phyloP scores from a whole-genome alignment of 2,888 invertebrate species.

The Ommatoiulus sabulosus region DNA sequence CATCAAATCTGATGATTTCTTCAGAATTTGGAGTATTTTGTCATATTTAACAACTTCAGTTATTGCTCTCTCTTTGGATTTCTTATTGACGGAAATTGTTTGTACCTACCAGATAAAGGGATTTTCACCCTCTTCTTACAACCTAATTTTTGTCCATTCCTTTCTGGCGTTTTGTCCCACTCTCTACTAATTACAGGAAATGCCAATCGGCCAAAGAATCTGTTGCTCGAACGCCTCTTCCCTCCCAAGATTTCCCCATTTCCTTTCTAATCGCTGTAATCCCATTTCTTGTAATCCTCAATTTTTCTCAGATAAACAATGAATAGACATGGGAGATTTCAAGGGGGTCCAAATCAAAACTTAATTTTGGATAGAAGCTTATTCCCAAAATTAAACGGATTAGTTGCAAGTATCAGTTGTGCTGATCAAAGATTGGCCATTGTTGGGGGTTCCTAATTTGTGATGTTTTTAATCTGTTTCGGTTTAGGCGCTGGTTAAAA shows the following conservation, averaged over 20 bases:
- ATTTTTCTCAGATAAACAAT: not conserved
- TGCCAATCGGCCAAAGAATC: not conserved
- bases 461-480: not conserved
- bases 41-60: too few species aligned
- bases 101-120: not conserved
- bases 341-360: not conserved
- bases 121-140: constrained; percentile 7
- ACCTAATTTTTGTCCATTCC: not conserved
- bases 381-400: not conserved
- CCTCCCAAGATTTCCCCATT: constrained; percentile 11
- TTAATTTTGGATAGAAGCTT: not conserved
- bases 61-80: too few species aligned
- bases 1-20: too few species aligned
- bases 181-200: not conserved
- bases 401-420: not conserved
- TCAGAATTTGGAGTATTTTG: too few species aligned
- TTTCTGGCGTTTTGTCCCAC: not conserved
- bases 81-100: not conserved
- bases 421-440: not conserved
- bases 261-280: not conserved
- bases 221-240: not conserved
- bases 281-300: not conserved
- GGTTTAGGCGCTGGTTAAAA: not conserved
- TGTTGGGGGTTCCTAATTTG: not conserved
- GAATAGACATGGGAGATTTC: not conserved